Conservation (phyloP, 1,140 invertebrate genomes). For the Drosophila sturtevanti region DNA sequence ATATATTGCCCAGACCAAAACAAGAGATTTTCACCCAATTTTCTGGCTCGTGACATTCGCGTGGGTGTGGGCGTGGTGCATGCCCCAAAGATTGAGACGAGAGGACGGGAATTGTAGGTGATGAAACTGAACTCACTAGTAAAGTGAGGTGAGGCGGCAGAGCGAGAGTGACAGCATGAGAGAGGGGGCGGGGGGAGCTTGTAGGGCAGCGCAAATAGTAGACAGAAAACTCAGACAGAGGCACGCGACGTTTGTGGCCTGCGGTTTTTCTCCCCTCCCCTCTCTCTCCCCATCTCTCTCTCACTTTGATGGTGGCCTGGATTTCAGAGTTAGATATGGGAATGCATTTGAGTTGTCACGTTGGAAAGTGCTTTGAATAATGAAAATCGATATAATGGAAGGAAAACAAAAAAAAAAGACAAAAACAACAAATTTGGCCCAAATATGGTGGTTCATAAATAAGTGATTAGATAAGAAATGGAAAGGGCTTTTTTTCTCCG, state of each 20-base stretch:
- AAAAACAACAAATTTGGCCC: slow-evolving; percentile 38
- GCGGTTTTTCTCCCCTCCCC: too few relatives aligned
- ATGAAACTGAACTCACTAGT: slow-evolving; percentile 4
- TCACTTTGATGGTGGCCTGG: slow-evolving; percentile 28
- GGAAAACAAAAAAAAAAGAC: slow-evolving; percentile 12
- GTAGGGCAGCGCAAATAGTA: not conserved
- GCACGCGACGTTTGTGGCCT: slow-evolving; percentile 57
- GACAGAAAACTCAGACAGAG: slow-evolving; percentile 6
- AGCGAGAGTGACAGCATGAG: too few relatives aligned
- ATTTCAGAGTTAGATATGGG: slow-evolving; percentile 29
- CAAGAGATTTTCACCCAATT: slow-evolving; percentile 75
- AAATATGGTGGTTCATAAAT: slow-evolving; percentile 18
- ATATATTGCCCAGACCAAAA: slow-evolving; percentile 9
- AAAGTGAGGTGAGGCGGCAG: not conserved
- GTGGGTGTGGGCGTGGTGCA: slow-evolving; percentile 47
- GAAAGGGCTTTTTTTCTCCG: slow-evolving; percentile 33
- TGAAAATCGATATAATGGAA: slow-evolving; percentile 57
- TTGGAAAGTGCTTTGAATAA: slow-evolving; percentile 55
- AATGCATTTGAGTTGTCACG: slow-evolving; percentile 41
- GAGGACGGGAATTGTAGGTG: not conserved
- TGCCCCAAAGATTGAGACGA: slow-evolving; percentile 25
- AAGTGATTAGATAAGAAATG: slow-evolving; percentile 9
- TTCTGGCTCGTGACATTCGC: slow-evolving; percentile 64
- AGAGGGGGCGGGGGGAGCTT: not conserved
- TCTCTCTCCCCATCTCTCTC: too few relatives aligned